phyloP scores from a whole-genome alignment of 2,888 invertebrate species.

The Agapostemon virescens region DNA sequence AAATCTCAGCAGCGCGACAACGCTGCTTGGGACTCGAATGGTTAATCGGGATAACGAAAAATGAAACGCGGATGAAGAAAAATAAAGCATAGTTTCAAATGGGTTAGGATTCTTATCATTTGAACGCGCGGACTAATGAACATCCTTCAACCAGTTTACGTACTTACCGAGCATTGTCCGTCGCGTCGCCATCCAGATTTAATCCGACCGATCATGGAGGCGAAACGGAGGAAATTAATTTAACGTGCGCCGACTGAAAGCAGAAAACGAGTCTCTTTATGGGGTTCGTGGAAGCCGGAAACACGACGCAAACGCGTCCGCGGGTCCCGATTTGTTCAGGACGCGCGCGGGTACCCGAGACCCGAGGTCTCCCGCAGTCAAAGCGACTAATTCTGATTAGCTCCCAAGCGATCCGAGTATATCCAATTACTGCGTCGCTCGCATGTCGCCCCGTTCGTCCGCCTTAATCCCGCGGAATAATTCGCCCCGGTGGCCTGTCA shows the following conservation, averaged over 20 bases:
- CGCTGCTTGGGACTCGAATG: no score
- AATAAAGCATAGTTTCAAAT: no score
- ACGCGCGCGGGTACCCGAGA: background rate
- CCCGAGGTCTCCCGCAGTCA: conserved; percentile 41
- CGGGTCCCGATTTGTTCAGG: conserved; percentile 49
- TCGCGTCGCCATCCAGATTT: background rate
- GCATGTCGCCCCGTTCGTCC: conserved; percentile 57
- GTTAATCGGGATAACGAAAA: no score
- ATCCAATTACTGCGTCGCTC: conserved; percentile 66
- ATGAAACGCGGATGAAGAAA: no score
- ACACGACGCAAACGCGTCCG: conserved; percentile 33
- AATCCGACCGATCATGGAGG: no score
- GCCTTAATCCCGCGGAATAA: conserved; percentile 68
- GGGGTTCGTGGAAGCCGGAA: background rate
- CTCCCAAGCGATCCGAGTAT: conserved; percentile 65
- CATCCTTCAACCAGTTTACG: no score
- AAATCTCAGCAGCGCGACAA: no score
- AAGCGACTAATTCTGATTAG: conserved; percentile 66
- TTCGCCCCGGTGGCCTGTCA: conserved; percentile 60
- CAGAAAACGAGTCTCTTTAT: background rate
- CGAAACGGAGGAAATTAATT: background rate
- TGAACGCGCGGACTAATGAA: no score
- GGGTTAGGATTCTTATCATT: no score
- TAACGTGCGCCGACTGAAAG: background rate
- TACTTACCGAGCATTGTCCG: no score